phyloP scores from a whole-genome alignment of 2,888 invertebrate genomes.

The Athalia rosae region DNA sequence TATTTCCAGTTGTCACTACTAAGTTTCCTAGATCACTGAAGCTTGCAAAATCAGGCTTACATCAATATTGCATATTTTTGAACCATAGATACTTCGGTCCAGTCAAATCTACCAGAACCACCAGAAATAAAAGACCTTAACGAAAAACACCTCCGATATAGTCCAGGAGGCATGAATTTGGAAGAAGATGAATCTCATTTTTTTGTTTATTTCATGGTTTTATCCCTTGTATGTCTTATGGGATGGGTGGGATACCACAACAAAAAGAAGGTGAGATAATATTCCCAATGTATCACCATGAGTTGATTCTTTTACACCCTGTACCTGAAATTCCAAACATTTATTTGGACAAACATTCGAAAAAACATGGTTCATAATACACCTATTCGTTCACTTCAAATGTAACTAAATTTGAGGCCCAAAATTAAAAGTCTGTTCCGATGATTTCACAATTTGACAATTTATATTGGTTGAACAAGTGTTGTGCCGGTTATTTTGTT shows the following conservation, averaged over 20 bases:
- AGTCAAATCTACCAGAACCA: neutral
- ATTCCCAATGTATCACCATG: neutral
- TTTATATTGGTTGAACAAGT: too few relatives aligned
- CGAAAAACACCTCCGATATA: neutral
- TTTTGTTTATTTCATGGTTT: slow-evolving; percentile 81
- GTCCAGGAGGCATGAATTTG: neutral
- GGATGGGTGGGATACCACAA: slow-evolving; percentile 80
- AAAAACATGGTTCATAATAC: too few relatives aligned
- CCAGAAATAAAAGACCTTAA: neutral
- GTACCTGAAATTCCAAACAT: slow-evolving; percentile 4
- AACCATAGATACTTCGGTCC: neutral
- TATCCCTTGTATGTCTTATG: slow-evolving; percentile 78
- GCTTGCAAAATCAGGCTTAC: neutral
- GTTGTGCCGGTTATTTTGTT: too few relatives aligned
- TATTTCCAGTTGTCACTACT: neutral
- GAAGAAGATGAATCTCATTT: slow-evolving; percentile 73
- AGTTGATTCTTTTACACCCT: neutral
- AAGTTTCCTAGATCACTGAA: neutral
- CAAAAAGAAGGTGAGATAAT: slow-evolving; percentile 77
- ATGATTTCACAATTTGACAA: too few relatives aligned
- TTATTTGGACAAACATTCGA: neutral
- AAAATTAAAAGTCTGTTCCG: too few relatives aligned
- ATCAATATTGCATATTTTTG: neutral
- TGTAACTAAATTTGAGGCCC: too few relatives aligned
- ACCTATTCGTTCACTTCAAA: too few relatives aligned